phyloP scores from a whole-genome alignment of 2,113 vertebrate genomes.

The Struthio camelus region DNA sequence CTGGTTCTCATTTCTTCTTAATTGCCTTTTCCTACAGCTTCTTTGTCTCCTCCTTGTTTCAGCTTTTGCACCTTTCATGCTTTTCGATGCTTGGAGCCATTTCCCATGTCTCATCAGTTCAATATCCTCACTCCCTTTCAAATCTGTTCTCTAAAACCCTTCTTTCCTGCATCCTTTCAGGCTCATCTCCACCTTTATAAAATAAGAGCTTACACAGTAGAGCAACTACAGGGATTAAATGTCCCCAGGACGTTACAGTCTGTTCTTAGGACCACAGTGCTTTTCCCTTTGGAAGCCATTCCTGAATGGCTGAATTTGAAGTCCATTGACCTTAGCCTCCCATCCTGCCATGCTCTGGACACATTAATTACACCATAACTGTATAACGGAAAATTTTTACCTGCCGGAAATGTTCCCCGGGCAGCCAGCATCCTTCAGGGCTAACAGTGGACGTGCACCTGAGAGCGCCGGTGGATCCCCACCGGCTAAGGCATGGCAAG shows the following conservation, averaged over 20 bases:
- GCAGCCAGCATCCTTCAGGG: neutral
- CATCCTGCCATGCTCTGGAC: neutral
- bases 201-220: neutral
- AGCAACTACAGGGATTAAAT: neutral
- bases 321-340: neutral
- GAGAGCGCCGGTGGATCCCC: neutral
- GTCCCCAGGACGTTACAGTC: neutral
- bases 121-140: neutral
- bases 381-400: neutral
- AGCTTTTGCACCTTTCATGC: neutral
- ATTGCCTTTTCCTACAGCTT: neutral
- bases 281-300: neutral
- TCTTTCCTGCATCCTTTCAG: neutral
- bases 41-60: neutral
- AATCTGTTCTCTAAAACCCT: neutral
- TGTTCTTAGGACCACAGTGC: neutral
- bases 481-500: too few species aligned
- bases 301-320: neutral
- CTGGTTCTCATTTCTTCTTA: neutral
- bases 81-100: rapidly evolving
- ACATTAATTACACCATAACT: neutral
- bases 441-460: neutral
- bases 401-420: neutral
- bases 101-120: neutral
- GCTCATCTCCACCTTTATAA: neutral